Conservation (phyloP, 2,113 vertebrate genomes). For the Nesoenas mayeri region DNA sequence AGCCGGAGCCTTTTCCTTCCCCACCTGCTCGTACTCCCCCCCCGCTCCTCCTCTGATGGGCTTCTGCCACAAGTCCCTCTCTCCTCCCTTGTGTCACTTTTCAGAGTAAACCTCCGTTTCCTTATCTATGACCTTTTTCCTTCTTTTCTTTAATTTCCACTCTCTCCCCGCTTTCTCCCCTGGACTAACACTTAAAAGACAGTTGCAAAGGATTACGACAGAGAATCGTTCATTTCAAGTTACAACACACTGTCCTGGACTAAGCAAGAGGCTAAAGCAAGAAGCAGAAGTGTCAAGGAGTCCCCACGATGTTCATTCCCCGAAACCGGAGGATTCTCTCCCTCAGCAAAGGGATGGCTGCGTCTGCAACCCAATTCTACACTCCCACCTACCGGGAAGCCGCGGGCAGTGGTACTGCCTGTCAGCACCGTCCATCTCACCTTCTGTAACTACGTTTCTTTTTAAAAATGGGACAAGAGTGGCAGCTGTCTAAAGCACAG, state of each 20-base stretch:
- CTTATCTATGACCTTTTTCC: background rate
- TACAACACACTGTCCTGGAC: background rate
- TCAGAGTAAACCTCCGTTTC: background rate
- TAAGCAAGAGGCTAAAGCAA: background rate
- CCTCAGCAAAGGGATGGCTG: background rate
- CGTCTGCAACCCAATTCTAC: background rate
- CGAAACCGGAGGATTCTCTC: too few relatives aligned
- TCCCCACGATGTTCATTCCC: background rate
- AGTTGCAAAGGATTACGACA: background rate
- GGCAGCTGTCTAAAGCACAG: rapidly evolving
- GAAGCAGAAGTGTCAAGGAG: background rate
- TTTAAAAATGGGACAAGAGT: background rate
- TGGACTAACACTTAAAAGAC: too few relatives aligned
- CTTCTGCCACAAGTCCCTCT: background rate
- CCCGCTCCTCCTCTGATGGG: too few relatives aligned
- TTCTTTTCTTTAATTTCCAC: background rate
- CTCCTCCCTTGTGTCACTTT: background rate
- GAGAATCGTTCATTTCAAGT: background rate
- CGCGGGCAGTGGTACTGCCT: background rate
- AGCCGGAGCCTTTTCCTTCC: background rate
- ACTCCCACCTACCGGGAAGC: background rate
- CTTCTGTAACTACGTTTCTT: background rate
- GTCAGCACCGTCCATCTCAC: rapidly evolving
- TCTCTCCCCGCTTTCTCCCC: background rate
- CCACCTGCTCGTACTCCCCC: too few relatives aligned